phyloP scores from a whole-genome alignment of 2,888 invertebrate species.

The Dorcus hopei region DNA sequence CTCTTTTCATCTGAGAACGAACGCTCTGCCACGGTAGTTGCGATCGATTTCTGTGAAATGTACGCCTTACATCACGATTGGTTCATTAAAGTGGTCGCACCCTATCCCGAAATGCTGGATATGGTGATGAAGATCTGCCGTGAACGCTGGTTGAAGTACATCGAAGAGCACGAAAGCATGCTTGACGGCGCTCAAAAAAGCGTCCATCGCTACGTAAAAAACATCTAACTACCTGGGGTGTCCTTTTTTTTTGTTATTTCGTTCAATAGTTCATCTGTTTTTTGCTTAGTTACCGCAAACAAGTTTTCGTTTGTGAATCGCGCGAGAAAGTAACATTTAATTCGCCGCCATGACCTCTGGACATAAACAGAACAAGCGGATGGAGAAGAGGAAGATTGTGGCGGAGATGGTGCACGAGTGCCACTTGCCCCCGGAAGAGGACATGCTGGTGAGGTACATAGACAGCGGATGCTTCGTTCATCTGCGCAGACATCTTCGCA shows the following conservation, averaged over 20 bases:
- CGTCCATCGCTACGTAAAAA: no score
- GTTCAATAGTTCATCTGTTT: no score
- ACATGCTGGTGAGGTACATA: constrained; percentile 26
- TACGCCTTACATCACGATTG: constrained; percentile 42
- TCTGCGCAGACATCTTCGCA: constrained; percentile 23
- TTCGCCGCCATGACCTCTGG: no score
- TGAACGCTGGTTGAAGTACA: no score
- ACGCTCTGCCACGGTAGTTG: constrained; percentile 45
- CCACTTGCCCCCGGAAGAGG: constrained; percentile 20
- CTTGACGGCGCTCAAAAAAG: no score
- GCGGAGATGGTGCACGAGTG: constrained; percentile 18
- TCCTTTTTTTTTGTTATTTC: no score
- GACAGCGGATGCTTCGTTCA: constrained; percentile 26
- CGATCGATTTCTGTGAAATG: constrained; percentile 50
- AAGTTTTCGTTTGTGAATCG: no score
- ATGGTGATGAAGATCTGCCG: constrained; percentile 35
- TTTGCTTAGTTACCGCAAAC: no score
- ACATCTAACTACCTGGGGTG: no score
- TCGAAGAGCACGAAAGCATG: no score
- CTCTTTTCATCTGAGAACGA: constrained; percentile 46
- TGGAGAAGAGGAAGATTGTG: background rate
- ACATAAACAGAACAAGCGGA: constrained; percentile 1
- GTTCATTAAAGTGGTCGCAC: constrained; percentile 43
- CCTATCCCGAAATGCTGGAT: constrained; percentile 43
- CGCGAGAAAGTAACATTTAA: no score